Base-by-base conservation (phyloP, 2,888 invertebrate genomes). In the Molorchus minor region DNA sequence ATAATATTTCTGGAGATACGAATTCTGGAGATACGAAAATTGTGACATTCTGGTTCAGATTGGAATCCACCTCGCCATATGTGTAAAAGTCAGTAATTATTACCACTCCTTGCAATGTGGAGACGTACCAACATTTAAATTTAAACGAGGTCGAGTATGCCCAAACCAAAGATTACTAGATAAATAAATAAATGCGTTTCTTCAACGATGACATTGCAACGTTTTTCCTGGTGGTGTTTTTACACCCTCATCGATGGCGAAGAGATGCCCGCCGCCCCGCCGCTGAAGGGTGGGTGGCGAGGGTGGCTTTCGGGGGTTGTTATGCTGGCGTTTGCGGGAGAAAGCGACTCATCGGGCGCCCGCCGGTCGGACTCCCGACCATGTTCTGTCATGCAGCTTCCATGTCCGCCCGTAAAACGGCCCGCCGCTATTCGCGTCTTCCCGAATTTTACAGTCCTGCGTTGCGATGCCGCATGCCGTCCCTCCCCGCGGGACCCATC, bases 321-420 rank as follows among this genome's bases (percentile, higher is more conserved):
- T 52, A 52, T 52, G 52, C 41, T 52, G 30, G 17, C 52, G 41
- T 13, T 52, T 36, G 52, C 41, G 73, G 74, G 77, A 75, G 77
- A 76, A 71, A 71, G 76, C 77, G 78, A 77, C 77, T 65, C 75
- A 57, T 52, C 76, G 73, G 69, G 69, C 72, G 71, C 68, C 72
- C 66, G 69, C 68, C 72, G 75, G 63, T 61, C 64, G 67, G 67
- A 56, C 68, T 64, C 62, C 62, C 66, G 35, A 52, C 49, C n/a
- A n/a, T 56, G 64, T 41, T 61, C 49, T 58, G 58, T 58, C 64
- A 64, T 58, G 64, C 68, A 67, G 62, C 64, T 60, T 64, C 65
- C 64, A 58, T 57, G 64, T 63, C 61, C 63, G 55, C 62, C 62
- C 58, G 54, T 43, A 33, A 49, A 58, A 58, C 52, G 55, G 21